Conservation (phyloP, 2,113 vertebrate genomes). For the Lasiurus cinereus region DNA sequence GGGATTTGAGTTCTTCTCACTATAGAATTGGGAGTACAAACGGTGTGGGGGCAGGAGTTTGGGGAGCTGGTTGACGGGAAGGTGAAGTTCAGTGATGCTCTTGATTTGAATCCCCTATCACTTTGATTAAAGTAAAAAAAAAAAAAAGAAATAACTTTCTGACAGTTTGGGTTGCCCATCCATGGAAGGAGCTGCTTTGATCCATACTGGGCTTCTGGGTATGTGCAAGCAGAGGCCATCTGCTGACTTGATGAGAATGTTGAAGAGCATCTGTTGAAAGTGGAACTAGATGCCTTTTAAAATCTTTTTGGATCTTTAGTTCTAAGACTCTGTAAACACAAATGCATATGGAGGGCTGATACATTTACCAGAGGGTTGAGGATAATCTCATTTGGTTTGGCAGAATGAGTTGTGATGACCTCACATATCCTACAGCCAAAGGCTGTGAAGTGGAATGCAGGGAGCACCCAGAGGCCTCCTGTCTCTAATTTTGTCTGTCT, state of each 20-base stretch:
- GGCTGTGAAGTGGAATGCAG: background rate
- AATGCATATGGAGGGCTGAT: background rate
- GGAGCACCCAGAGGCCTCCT: background rate
- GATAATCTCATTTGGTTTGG: background rate
- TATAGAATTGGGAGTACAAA: too few relatives aligned
- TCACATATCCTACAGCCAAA: background rate
- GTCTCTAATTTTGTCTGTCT: background rate
- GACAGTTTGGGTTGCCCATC: background rate
- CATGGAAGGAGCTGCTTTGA: background rate
- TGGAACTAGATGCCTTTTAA: background rate
- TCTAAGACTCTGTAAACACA: slow-evolving; percentile 15
- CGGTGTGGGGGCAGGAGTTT: too few relatives aligned
- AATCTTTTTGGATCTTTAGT: background rate
- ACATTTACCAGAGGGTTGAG: background rate
- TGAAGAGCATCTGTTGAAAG: background rate
- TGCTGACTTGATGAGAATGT: background rate
- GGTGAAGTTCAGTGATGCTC: too few relatives aligned
- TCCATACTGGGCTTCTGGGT: background rate
- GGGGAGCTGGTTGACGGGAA: too few relatives aligned
- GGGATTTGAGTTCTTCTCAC: too few relatives aligned
- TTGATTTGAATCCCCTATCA: too few relatives aligned
- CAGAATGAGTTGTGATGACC: background rate
- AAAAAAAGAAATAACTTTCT: background rate
- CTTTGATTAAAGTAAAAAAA: too few relatives aligned
- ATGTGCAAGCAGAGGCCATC: background rate